Conservation (phyloP, 2,113 vertebrate species). For the Herpetotheres cachinnans region DNA sequence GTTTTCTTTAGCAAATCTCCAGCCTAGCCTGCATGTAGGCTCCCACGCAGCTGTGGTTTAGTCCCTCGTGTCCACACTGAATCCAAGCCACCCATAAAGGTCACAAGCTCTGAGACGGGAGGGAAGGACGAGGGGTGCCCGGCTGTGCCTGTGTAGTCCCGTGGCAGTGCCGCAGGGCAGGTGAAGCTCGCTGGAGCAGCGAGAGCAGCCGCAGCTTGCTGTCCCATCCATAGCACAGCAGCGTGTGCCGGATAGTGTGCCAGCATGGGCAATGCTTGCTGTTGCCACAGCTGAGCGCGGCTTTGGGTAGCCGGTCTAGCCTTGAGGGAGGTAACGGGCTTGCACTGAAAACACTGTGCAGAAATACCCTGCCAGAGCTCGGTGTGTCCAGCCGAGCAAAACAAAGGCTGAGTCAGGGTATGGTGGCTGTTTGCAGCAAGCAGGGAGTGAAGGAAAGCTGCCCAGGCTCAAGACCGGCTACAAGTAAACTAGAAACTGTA, state of each 20-base stretch:
- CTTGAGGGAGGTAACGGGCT: background rate
- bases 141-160: background rate
- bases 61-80: background rate
- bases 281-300: background rate
- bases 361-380: background rate
- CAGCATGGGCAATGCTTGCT: background rate
- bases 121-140: background rate
- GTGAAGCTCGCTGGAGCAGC: background rate
- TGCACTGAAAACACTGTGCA: background rate
- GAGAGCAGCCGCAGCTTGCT: background rate
- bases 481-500: background rate
- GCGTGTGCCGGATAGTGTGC: rapidly evolving
- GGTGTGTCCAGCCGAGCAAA: background rate
- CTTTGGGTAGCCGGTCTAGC: background rate
- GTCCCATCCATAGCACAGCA: background rate
- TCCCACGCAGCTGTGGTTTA: background rate
- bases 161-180: background rate
- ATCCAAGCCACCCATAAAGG: background rate
- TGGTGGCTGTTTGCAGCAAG: background rate
- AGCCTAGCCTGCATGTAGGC: background rate
- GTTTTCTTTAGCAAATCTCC: background rate
- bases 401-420: background rate
- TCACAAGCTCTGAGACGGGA: background rate
- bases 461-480: background rate
- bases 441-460: background rate